Conservation (phyloP, 2,797 vertebrate species). For the Gallinago solitaria region DNA sequence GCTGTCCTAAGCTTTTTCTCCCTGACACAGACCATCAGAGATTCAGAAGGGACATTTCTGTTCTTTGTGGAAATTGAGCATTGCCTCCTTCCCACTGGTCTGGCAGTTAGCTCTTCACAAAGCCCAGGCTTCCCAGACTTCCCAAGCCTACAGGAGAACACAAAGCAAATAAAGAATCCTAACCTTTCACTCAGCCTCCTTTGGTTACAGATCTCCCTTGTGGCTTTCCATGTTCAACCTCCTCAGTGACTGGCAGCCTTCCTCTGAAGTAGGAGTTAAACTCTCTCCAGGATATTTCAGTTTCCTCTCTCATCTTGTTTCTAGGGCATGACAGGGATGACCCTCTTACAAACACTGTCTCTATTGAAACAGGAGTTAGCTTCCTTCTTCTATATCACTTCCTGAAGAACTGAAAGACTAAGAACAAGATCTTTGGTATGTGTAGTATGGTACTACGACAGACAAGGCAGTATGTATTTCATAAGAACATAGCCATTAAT, state of each 20-base stretch:
- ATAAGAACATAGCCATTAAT: not conserved
- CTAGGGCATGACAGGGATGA: not conserved
- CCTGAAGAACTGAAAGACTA: constrained; percentile 35
- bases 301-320: not conserved
- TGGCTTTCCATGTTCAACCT: not conserved
- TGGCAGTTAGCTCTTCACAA: not conserved
- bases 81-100: not conserved
- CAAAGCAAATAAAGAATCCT: not conserved
- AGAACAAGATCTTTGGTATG: not conserved
- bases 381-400: not conserved
- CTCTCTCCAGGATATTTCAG: not conserved
- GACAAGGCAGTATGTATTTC: not conserved
- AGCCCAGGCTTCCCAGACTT: not conserved
- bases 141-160: not conserved
- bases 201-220: not conserved
- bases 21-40: not conserved
- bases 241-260: not conserved
- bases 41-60: not conserved
- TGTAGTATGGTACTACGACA: not conserved
- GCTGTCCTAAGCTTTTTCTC: not conserved
- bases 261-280: not conserved
- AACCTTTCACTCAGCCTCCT: not conserved
- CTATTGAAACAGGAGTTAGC: not conserved
- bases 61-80: not conserved
- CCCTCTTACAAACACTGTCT: not conserved